Percentiles rank a stretch among this genome's conserved stretches.
phyloP scores from a whole-genome alignment of 2,888 invertebrate genomes.

The Eulithis prunata region DNA sequence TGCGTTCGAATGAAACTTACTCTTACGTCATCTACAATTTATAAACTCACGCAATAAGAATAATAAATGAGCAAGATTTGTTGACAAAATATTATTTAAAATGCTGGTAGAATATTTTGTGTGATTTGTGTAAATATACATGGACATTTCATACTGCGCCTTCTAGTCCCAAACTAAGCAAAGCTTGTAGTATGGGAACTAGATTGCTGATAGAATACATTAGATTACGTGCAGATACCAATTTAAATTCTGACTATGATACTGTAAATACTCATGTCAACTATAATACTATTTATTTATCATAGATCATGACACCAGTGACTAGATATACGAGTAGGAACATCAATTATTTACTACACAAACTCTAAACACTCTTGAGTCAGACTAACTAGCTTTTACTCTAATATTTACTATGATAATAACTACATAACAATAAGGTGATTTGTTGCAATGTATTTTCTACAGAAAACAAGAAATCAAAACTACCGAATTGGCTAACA shows the following conservation, averaged over 20 bases:
- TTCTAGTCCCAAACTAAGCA: no score
- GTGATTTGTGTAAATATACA: neutral
- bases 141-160: no score
- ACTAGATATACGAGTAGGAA: no score
- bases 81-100: neutral
- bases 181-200: no score
- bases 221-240: no score
- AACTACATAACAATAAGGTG: neutral
- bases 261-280: no score
- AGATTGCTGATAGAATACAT: no score
- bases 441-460: neutral
- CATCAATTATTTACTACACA: no score
- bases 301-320: no score
- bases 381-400: neutral
- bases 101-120: neutral
- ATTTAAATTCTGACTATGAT: no score
- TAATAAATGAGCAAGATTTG: constrained; percentile 2
- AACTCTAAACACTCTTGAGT: no score
- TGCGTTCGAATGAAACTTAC: constrained; percentile 16
- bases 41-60: constrained; percentile 13
- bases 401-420: neutral
- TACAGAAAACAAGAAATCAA: constrained; percentile 12
- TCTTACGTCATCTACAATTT: constrained; percentile 27
- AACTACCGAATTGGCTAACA: constrained; percentile 18
- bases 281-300: no score